A percentile compares a stretch with the other conserved stretches of the same genome.
Evolutionary conservation across 2,113 vertebrate species (phyloP).

Genomic region (Rhipidura dahli): DNA sequence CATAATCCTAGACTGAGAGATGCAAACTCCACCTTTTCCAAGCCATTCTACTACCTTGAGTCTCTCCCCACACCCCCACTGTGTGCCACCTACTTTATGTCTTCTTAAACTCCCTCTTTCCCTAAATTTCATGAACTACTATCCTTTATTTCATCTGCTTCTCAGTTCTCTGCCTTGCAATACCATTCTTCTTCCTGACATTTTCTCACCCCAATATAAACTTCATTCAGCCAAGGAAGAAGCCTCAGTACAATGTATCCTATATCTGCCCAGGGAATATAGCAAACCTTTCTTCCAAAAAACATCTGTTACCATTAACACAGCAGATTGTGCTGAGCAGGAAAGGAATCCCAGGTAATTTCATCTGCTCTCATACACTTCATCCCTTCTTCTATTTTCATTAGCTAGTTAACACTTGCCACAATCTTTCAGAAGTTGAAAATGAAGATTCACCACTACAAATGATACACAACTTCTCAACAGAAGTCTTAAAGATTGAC

Average conservation of each 20-base stretch:
- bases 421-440: neutral
- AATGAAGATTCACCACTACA: neutral
- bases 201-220: neutral
- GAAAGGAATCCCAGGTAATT: neutral
- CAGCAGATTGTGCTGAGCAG: neutral
- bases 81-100: neutral
- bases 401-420: neutral
- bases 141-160: neutral
- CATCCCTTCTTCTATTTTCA: accelerated
- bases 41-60: neutral
- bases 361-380: neutral
- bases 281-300: neutral
- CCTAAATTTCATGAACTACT: neutral
- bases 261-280: neutral
- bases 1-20: neutral
- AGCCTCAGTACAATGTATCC: neutral
- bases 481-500: neutral
- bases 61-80: neutral
- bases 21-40: neutral
- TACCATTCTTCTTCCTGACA: neutral
- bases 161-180: neutral
- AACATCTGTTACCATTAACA: neutral
- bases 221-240: neutral
- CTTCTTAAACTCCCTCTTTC: neutral
- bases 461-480: neutral